Evolutionary conservation across 2,888 invertebrate genomes (phyloP).

Genomic region (Rhagonycha lutea): DNA sequence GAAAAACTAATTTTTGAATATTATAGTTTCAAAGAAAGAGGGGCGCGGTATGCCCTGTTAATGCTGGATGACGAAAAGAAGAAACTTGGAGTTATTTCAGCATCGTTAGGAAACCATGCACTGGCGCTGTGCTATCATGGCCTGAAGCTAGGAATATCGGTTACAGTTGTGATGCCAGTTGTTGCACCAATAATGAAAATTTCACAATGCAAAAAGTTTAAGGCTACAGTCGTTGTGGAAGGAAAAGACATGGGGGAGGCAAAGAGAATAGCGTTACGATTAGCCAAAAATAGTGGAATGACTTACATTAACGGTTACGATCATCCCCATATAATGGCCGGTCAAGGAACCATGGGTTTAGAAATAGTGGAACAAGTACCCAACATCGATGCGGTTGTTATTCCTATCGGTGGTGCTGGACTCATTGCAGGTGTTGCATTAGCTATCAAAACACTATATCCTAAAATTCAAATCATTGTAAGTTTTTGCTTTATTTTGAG

Average conservation of each 20-base stretch:
- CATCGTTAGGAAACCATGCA: constrained; percentile 94
- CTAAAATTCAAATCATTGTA: constrained; percentile 83
- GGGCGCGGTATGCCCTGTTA: constrained; percentile 84
- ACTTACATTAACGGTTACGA: constrained; percentile 94
- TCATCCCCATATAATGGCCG: constrained; percentile 93
- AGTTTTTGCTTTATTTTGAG: constrained; percentile 48
- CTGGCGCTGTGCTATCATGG: constrained; percentile 78
- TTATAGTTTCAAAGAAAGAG: constrained; percentile 89
- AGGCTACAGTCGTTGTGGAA: constrained; percentile 81
- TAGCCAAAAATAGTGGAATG: constrained; percentile 71
- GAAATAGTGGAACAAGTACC: constrained; percentile 91
- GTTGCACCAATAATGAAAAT: constrained; percentile 97
- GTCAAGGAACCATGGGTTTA: constrained; percentile 91
- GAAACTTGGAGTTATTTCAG: constrained; percentile 82
- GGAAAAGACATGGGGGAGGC: constrained; percentile 87
- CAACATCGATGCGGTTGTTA: constrained; percentile 84
- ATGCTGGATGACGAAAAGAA: constrained; percentile 75
- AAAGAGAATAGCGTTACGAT: constrained; percentile 75
- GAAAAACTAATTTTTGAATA: not conserved
- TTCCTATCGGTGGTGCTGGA: constrained; percentile 95
- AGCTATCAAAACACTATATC: constrained; percentile 85
- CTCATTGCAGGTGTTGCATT: constrained; percentile 89
- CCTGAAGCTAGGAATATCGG: constrained; percentile 61
- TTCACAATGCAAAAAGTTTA: constrained; percentile 81
- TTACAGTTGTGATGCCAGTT: constrained; percentile 91